Evolutionary conservation across 2,113 vertebrate genomes (phyloP), one percentile per base, ranked within the genome.

Genomic region (Polypterus senegalus): DNA sequence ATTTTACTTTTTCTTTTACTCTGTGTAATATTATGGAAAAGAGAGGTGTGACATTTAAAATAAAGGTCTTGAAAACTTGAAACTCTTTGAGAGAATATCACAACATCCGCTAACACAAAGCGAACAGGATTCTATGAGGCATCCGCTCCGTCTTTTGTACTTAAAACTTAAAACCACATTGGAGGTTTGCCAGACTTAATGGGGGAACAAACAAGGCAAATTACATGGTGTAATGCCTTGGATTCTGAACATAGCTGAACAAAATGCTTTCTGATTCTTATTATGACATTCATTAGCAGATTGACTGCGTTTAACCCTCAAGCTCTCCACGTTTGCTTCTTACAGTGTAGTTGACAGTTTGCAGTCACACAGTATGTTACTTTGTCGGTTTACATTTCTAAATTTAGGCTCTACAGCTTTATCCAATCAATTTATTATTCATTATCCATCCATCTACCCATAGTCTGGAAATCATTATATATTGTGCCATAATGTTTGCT

Each of bases 181-280:
- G 55, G 61, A 58, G 9, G 57, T 52, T 59, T 27, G 64, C 66
- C 64, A 68, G 62, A 61, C 67, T 57, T 61, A 47, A 52, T 48
- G 11, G 46, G 62, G 9, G 56, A 47, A 64, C 69, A 66, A 64
- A 65, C 58, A 60, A 63, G 63, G 56, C 57, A 68, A 74, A 76
- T 76, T 69, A 80, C 68, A 74, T 62, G 69, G 59, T 74, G 46
- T 69, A 70, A 70, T 78, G 67, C 67, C 68, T 74, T 64, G 48
- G 61, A 74, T 70, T 65, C 65, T 57, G 51, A 74, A 74, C 70
- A 67, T 52, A 60, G 68, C 65, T 66, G 8, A 47, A 57, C 64
- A 72, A 73, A 73, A 64, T 58, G 54, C 61, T 64, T 47, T 77
- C 79, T 80, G 76, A 80, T 76, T 79, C 78, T 74, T 79, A 82